Conservation (phyloP, 1,140 invertebrate genomes). For the Belonocnema kinseyi region DNA sequence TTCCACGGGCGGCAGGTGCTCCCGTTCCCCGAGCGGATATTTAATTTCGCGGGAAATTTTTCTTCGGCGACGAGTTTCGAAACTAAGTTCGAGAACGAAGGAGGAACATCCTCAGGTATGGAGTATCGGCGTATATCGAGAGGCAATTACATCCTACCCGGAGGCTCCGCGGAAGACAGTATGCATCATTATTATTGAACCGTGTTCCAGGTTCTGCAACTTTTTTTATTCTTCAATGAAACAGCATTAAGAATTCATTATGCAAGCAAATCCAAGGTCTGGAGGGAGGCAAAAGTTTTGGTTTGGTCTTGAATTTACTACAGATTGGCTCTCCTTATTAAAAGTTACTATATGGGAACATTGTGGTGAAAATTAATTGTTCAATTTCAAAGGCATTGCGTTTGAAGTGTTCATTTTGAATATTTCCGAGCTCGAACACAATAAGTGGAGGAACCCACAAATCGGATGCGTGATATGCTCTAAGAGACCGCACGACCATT, state of each 20-base stretch:
- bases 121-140: constrained; percentile 63
- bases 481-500: no score
- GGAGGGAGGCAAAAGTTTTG: background rate
- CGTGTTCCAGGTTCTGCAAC: constrained; percentile 10
- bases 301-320: background rate
- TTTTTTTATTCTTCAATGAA: background rate
- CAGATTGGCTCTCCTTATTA: background rate
- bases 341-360: background rate
- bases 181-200: constrained; percentile 28
- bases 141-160: constrained; percentile 61
- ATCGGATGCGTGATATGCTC: no score
- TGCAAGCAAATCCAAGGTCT: background rate
- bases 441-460: background rate
- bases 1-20: constrained; percentile 43
- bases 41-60: constrained; percentile 67
- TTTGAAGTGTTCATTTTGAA: background rate
- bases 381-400: background rate
- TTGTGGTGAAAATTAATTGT: no score
- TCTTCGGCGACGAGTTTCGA: constrained; percentile 49
- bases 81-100: constrained; percentile 62
- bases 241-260: constrained; percentile 1
- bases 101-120: constrained; percentile 55
- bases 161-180: constrained; percentile 41
- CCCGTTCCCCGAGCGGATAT: constrained; percentile 59
- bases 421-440: no score